Evolutionary conservation across 2,113 vertebrate species (phyloP), one percentile per base, ranked within the genome.

Genomic region (Takifugu flavidus): DNA sequence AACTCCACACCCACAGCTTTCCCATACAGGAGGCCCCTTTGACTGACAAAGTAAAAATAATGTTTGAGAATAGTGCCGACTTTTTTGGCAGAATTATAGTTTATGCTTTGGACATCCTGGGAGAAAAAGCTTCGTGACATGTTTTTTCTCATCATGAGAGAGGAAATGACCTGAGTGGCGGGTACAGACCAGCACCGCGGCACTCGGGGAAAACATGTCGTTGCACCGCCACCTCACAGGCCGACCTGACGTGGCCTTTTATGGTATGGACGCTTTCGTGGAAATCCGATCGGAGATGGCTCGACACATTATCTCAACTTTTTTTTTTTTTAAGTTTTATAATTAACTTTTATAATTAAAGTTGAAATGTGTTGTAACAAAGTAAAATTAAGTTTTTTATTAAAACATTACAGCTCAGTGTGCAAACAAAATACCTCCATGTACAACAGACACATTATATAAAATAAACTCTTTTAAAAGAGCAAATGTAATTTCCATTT

Each of bases 71-170:
- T 73, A 89, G 92, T 85, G 88, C 91, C 0, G 97, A 99, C 88
- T 95, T 99, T 87, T 99, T 99, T 29, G 97, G 97, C 26, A 92
- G 97, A 52, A 86, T 99, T 11, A 89, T 97, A 75, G 78, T 98
- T 86, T 99, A 99, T 68, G 94, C 91, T 74, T 88, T 99, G 25
- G 82, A 93, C 1, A 78, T 99, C 84, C 90, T 95, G 25, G 97
- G 97, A 71, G 89, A 90, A 72, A 90, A 70, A 70, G 62, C 70
- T 7, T 91, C 80, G 67, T 80, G 74, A 56, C 59, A 42, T 45
- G 64, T 65, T 57, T 69, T 57, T 25, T 47, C 15, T 59, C 71
- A 67, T 77, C 74, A 56, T 74, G 82, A 74, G 83, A 82, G 62
- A 82, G 79, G 70, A 83, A 81, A 50, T 63, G 74, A 75, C 67